These are phyloP conservation scores for Furcifer pardalis DNA, from an alignment of 2,797 vertebrate species.

Conservation along the genomic window DNA sequence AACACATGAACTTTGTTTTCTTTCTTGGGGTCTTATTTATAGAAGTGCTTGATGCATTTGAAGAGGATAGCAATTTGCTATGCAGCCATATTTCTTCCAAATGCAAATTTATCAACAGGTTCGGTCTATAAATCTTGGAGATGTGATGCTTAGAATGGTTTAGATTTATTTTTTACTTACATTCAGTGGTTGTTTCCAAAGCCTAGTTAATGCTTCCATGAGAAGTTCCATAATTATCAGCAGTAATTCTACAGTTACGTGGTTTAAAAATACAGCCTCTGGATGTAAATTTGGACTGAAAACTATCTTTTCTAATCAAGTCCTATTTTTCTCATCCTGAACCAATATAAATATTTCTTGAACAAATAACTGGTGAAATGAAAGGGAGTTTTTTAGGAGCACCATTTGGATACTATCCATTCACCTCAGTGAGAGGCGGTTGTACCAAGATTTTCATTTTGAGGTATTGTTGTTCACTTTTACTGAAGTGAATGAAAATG, in stretches of 20 bases:
- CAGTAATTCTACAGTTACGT: background rate
- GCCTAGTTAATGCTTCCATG: background rate
- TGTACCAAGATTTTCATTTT: background rate
- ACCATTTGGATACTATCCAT: background rate
- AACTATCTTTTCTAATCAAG: background rate
- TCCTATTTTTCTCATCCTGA: background rate
- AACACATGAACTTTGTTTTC: background rate
- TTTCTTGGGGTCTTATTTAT: constrained; percentile 32
- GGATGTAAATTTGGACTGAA: background rate
- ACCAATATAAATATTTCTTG: background rate
- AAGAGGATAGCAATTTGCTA: background rate
- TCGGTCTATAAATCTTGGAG: constrained; percentile 4
- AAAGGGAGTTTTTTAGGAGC: background rate
- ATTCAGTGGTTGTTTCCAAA: background rate
- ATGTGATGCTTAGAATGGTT: background rate
- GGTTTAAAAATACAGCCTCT: background rate
- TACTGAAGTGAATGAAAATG: background rate
- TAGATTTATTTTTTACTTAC: background rate
- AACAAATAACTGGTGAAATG: background rate
- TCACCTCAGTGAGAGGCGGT: background rate
- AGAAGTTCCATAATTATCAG: background rate
- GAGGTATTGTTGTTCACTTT: background rate
- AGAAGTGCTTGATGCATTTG: constrained; percentile 6
- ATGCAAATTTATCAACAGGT: constrained; percentile 20
- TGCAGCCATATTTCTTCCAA: background rate